Conservation (phyloP, 2,888 invertebrate species). For the Calameuta pallipes region DNA sequence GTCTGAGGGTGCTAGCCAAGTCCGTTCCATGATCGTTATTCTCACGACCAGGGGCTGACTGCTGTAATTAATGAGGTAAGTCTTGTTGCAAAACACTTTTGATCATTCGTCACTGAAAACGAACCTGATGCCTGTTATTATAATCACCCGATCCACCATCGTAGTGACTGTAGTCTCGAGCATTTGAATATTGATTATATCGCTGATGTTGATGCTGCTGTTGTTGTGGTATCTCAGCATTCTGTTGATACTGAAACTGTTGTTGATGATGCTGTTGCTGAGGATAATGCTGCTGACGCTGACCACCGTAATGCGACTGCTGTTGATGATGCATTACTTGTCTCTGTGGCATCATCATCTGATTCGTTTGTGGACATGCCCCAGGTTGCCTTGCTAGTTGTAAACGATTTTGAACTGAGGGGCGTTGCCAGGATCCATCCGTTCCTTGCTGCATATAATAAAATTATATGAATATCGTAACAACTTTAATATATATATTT, state of each 20-base stretch:
- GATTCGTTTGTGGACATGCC: conserved; percentile 14
- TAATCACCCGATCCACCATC: conserved; percentile 47
- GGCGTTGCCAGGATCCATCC: conserved; percentile 21
- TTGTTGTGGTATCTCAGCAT: conserved; percentile 25
- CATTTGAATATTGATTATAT: conserved; percentile 26
- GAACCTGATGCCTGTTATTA: conserved; percentile 44
- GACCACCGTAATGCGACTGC: conserved; percentile 32
- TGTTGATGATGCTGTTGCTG: conserved; percentile 30
- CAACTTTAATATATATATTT: neutral
- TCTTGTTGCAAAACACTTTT: neutral
- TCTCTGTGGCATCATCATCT: conserved; percentile 31
- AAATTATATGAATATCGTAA: neutral
- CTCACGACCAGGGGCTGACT: neutral
- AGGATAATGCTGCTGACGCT: conserved; percentile 34
- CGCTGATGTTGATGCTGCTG: conserved; percentile 36
- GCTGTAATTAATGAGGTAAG: neutral
- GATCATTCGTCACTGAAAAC: conserved; percentile 6
- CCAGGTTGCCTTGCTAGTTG: conserved; percentile 40
- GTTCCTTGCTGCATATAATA: conserved; percentile 1
- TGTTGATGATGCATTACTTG: conserved; percentile 27
- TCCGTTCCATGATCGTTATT: conserved; percentile 35
- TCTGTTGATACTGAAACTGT: conserved; percentile 30
- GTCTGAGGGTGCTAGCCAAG: conserved; percentile 59
- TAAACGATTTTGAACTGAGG: conserved; percentile 54
- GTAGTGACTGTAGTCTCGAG: conserved; percentile 34